Evolutionary conservation across 1,140 invertebrate species (phyloP), one percentile per base, ranked within the genome.

Genomic region (Colletes latitarsis): DNA sequence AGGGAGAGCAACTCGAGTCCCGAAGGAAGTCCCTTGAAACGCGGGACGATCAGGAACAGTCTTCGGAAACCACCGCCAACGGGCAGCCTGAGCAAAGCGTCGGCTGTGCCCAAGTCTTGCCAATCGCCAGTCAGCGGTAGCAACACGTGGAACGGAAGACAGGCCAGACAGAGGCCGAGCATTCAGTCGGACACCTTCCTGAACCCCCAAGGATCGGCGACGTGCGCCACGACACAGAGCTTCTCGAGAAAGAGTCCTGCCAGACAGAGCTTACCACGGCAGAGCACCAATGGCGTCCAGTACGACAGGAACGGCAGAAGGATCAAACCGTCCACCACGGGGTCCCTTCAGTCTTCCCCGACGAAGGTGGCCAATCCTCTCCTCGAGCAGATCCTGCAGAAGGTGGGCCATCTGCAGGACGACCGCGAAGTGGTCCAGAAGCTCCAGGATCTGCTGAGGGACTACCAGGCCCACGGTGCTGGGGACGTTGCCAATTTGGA

Each of bases 101-200:
- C 91, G 77, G 6, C 4, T 83, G 89, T 60, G 86, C 92, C 43
- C 75, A 79, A 79, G 63, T 67, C 76, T 66, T 77, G 84, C 19
- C 75, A 90, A 60, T 74, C 67, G 30, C 73, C 75, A 57, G 46
- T 88, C 8, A 89, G 85, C 43, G 92, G 93, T n/a, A 95, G 94
- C 60, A 96, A 96, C 79, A 96, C 96, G 0, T 96, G 96, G 96
- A 96, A 95, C 82, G 96, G 96, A 3, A 93, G 96, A 9, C 93
- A 93, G 63, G 94, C 91, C 0, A 92, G 93, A 41, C 92, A 95
- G 17, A 94, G 96, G 52, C 94, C 96, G 0, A 94, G 94, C 1
- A 91, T 96, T n/a, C 94, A 94, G 55, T 90, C 94, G 4, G 96
- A 97, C 19, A 96, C 96, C 0, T 97, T 96, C 86, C 49, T 85